Conservation (phyloP, 30 jellyfish, hydroid and myxozoan genomes). For the Clytia hemisphaerica region DNA sequence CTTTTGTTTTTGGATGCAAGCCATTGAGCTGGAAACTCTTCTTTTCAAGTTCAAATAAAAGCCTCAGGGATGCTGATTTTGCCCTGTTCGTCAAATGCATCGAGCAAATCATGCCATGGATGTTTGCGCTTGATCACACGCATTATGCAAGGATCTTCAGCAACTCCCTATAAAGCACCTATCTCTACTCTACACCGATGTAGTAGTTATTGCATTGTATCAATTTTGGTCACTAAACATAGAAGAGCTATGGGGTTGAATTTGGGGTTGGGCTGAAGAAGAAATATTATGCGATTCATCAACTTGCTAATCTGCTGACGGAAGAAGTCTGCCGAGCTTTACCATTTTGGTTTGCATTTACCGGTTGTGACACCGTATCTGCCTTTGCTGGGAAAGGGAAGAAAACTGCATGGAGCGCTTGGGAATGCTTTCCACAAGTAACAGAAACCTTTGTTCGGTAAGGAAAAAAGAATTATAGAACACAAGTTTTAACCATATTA, state of each 20-base stretch:
- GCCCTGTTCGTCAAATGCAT: neutral
- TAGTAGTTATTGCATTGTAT: slow-evolving; percentile 4
- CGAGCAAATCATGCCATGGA: slow-evolving; percentile 11
- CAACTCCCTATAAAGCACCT: too few relatives aligned
- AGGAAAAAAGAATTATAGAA: slow-evolving; percentile 6
- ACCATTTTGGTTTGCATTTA: slow-evolving; percentile 29
- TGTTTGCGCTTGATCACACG: slow-evolving; percentile 13
- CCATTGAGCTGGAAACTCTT: neutral
- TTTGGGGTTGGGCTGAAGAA: slow-evolving; percentile 5
- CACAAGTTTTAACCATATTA: slow-evolving; percentile 25
- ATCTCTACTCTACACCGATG: too few relatives aligned
- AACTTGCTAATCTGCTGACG: too few relatives aligned
- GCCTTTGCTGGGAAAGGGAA: slow-evolving; percentile 41
- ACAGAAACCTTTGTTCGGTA: slow-evolving; percentile 28
- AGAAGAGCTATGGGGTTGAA: neutral
- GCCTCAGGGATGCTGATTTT: slow-evolving; percentile 8
- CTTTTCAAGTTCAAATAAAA: too few relatives aligned
- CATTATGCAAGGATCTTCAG: too few relatives aligned
- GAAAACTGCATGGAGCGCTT: slow-evolving; percentile 42
- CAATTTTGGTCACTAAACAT: neutral
- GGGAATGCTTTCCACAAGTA: slow-evolving; percentile 33
- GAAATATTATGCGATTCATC: too few relatives aligned
- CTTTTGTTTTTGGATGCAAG: slow-evolving; percentile 25
- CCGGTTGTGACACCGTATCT: slow-evolving; percentile 41
- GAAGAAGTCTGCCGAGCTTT: slow-evolving; percentile 30